These are phyloP conservation scores for Planococcus citri DNA, from an alignment of 1,140 invertebrate species.

Conservation along the genomic window DNA sequence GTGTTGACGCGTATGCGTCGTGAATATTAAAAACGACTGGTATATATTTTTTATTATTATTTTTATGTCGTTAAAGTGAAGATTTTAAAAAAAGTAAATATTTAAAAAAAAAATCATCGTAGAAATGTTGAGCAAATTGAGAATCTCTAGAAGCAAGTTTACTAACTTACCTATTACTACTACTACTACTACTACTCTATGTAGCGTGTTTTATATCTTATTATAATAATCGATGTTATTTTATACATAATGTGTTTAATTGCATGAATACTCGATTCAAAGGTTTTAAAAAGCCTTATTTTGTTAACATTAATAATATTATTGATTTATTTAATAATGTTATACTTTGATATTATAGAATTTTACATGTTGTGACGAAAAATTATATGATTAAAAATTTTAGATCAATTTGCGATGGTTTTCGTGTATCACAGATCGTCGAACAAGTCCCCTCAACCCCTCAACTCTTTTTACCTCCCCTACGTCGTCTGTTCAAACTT, in stretches of 20 bases:
- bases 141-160: not conserved
- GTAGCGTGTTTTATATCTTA: not conserved
- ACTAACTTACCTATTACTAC: not conserved
- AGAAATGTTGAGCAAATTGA: no score
- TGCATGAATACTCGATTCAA: not conserved
- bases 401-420: not conserved
- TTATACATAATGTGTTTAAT: not conserved
- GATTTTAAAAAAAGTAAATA: no score
- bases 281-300: not conserved
- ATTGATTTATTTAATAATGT: not conserved
- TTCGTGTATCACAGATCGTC: no score
- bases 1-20: no score
- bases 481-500: no score
- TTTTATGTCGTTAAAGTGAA: not conserved
- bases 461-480: no score
- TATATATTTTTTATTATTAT: no score
- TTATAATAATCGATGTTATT: not conserved
- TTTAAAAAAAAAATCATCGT: no score
- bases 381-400: not conserved
- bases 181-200: not conserved
- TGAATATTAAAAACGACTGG: no score
- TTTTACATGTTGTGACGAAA: slow-evolving; percentile 3
- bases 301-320: not conserved
- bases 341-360: not conserved
- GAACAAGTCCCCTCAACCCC: no score